Base-by-base conservation (phyloP, 2,113 vertebrate genomes). In the Dipodomys ordii region DNA sequence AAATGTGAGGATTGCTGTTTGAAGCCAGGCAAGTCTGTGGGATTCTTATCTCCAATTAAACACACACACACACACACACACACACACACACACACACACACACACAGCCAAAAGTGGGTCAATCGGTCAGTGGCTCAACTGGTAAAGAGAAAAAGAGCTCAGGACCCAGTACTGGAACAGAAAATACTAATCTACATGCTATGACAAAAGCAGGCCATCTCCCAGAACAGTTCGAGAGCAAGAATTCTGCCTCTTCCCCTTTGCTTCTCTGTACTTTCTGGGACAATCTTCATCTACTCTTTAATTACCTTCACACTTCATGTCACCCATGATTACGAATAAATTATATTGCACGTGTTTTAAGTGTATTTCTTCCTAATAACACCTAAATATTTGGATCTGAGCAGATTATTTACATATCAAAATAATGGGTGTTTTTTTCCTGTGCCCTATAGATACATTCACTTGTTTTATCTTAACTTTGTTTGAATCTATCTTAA, bases 391-490 rank as follows among this genome's bases (percentile, higher is more conserved):
- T 69, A 53, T 44, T 25, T 88, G 88, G 35, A 20, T 92, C 53
- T 83, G 20, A 83, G 49, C 46, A 92, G 92, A 64, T 87, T 89
- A 90, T 57, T 64, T 83, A 44, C n/a, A 68, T 82, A 9, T 90
- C 25, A 91, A 88, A 92, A 71, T 88, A 90, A 84, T 60, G 16
- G 39, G 35, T 12, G 49, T 28, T 20, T 79, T 64, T 90, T 72
- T 76, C 12, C 15, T 78, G 19, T 77, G 3, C 15, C 62, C 20
- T 57, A 35, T 2, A 57, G 32, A 57, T 32, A 78, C 91, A 69
- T 6, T 88, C 57, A 49, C 12, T 49, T 20, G 77, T 4, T 53
- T 46, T 65, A 22, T 78, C 76, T 87, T 62, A 87, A 74, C 80
- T 93, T 86, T 74, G 12, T 86, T 92, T 88, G 3, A 64, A 25